Evolutionary conservation across 2,797 vertebrate genomes (phyloP), one percentile per base, ranked within the genome.

Genomic region (Rhinoraja longicauda): DNA sequence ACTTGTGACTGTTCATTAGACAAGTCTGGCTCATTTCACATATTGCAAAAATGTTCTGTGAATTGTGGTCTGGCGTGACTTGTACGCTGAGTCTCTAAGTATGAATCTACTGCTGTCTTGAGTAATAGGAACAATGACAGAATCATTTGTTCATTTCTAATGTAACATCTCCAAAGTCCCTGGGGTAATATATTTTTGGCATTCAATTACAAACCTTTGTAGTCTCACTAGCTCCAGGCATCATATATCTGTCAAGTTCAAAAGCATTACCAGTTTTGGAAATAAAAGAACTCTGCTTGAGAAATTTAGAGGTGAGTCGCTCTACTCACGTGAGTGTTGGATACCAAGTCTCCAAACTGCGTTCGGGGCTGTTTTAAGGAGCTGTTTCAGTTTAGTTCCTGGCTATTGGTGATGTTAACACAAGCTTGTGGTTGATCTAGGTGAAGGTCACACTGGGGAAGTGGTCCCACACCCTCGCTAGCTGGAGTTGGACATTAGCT

Each of bases 141-240:
- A 88, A 88, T 67, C n/a, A 88, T 67, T 88, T 88, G n/a, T 67
- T 67, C 84, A 88, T 67, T 88, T 88, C 17, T 67, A 24, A 67
- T 67, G n/a, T 88, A 67, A 88, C n/a, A 88, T 88, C n/a, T 21
- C 64, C 84, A 36, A 67, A 17, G n/a, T 67, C 62, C n/a, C 84
- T 29, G n/a, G 84, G 59, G 57, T 82, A 59, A 57, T 84, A 59
- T 84, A 84, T 57, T 88, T 32, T 88, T 88, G n/a, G 62, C n/a
- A 88, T 88, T 88, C 62, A 36, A 59, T 84, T 84, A 84, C 81
- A 84, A 59, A 59, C 53, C 26, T n/a, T 84, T 84, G 81, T 57
- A n/a, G 13, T 88, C 59, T 88, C 59, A 88, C 36, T 39, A 78
- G 32, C 32, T 39, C 12, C 17, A 78, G 19, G 77, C 79, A 29